These are phyloP conservation scores for Caloenas nicobarica DNA, from an alignment of 2,113 vertebrate species.

Conservation along the genomic window DNA sequence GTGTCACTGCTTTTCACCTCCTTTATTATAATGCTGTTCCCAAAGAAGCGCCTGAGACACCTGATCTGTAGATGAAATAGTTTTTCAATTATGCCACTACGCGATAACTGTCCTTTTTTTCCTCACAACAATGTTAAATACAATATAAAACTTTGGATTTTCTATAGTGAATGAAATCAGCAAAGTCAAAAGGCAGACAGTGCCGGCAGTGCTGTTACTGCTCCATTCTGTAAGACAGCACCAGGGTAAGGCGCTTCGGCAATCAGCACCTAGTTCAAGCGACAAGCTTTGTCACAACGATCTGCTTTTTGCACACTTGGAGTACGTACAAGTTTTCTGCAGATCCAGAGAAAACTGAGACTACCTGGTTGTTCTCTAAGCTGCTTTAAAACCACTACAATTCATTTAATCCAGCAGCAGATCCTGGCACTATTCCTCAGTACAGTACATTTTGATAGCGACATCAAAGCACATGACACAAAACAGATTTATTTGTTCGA, in stretches of 20 bases:
- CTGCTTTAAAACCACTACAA: slow-evolving; percentile 16
- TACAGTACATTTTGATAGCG: slow-evolving; percentile 54
- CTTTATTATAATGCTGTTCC: background rate
- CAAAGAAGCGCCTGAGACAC: slow-evolving; percentile 7
- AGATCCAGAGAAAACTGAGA: slow-evolving; percentile 14
- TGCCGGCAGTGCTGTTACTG: background rate
- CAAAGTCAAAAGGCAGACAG: background rate
- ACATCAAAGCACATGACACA: background rate
- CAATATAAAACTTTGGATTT: slow-evolving; percentile 37
- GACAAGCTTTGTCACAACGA: background rate
- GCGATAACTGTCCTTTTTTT: background rate
- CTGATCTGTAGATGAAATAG: background rate
- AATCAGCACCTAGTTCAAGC: slow-evolving; percentile 63
- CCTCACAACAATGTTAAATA: slow-evolving; percentile 1
- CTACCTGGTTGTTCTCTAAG: background rate
- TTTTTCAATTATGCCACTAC: background rate
- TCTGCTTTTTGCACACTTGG: background rate
- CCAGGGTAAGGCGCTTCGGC: slow-evolving; percentile 51
- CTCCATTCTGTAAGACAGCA: background rate
- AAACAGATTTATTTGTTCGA: background rate
- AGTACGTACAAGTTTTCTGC: background rate
- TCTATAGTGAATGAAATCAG: slow-evolving; percentile 10
- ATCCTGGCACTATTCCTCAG: background rate
- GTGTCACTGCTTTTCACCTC: background rate
- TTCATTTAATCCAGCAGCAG: slow-evolving; percentile 17